phyloP scores from a whole-genome alignment of 1,140 invertebrate genomes.

The Atta colombica region DNA sequence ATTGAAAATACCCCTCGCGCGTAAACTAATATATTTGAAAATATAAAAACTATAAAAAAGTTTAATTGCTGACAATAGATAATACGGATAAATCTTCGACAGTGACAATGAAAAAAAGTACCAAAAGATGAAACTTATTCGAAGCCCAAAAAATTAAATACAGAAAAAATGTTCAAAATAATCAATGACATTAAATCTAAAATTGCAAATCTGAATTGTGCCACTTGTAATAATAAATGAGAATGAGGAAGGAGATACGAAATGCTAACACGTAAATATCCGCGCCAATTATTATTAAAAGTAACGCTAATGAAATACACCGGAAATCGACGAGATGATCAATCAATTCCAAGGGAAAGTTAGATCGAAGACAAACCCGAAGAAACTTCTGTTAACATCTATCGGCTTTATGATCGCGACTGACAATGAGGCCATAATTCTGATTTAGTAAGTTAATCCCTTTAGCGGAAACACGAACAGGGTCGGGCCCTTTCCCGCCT shows the following conservation, averaged over 20 bases:
- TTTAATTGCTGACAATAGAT: background rate
- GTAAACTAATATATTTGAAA: background rate
- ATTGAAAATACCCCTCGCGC: background rate
- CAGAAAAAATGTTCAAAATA: background rate
- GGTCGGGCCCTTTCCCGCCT: constrained; percentile 12
- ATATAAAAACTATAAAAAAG: background rate
- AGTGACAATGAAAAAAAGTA: background rate
- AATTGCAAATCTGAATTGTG: background rate
- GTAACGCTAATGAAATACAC: constrained; percentile 20
- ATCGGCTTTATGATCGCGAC: constrained; percentile 63
- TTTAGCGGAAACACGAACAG: constrained; percentile 59
- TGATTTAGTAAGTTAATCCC: constrained; percentile 72
- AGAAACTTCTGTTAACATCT: constrained; percentile 56
- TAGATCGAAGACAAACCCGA: constrained; percentile 42
- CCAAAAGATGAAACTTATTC: background rate
- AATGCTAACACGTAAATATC: constrained; percentile 31
- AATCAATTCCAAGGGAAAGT: constrained; percentile 36
- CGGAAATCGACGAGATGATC: constrained; percentile 17
- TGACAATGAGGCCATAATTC: constrained; percentile 71
- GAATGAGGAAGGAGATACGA: background rate
- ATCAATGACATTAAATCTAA: background rate
- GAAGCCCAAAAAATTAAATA: background rate
- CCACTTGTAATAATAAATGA: background rate
- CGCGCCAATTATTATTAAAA: constrained; percentile 23
- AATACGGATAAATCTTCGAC: background rate